These are phyloP conservation scores for Philhelius pedissequus DNA, from an alignment of 2,888 invertebrate genomes.

Conservation along the genomic window DNA sequence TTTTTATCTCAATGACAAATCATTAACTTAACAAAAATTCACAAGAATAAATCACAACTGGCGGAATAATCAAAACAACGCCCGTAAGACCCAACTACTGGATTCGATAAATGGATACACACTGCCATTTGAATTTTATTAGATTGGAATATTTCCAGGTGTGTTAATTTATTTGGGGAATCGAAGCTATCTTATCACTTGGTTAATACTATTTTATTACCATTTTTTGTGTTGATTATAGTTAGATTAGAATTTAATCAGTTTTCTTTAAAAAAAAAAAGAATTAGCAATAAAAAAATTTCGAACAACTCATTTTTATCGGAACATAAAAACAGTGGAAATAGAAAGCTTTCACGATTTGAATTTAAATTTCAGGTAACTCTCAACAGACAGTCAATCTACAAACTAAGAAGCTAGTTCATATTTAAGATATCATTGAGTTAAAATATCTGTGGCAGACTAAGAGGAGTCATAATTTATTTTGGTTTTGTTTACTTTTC, in stretches of 20 bases:
- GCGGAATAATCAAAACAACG: neutral
- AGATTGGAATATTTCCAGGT: conserved; percentile 51
- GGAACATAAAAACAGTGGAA: neutral
- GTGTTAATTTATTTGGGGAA: conserved; percentile 32
- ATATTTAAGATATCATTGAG: neutral
- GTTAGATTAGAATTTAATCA: conserved; percentile 40
- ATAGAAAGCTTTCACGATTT: neutral
- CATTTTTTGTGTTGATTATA: neutral
- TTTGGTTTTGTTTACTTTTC: conserved; percentile 39
- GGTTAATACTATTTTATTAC: conserved; percentile 17
- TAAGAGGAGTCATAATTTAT: neutral
- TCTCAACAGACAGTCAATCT: neutral
- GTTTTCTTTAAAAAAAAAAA: too few relatives aligned
- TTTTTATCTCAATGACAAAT: neutral
- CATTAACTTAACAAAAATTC: neutral
- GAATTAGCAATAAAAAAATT: neutral
- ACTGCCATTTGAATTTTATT: conserved; percentile 44
- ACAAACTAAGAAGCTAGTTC: neutral
- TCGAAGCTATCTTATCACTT: conserved; percentile 40
- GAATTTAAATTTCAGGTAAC: neutral
- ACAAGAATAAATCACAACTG: neutral
- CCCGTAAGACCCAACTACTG: neutral
- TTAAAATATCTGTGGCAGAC: neutral
- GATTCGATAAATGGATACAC: conserved; percentile 22
- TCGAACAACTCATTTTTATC: neutral